Conservation (phyloP, 2,888 invertebrate species). For the Spodoptera littoralis region DNA sequence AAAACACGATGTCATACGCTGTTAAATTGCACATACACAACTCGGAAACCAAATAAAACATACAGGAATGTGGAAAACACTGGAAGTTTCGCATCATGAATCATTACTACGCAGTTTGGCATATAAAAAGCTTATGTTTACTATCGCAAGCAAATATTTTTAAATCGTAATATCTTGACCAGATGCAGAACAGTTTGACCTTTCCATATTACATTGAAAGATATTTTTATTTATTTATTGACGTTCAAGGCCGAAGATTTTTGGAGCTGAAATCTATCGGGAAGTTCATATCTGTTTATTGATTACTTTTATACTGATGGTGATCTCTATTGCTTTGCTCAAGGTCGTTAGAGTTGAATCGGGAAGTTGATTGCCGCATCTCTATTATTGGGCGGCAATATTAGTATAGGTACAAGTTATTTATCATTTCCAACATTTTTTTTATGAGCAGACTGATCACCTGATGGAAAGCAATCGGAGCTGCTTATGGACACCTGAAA, state of each 20-base stretch:
- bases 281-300: constrained; percentile 8
- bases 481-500: too few relatives aligned
- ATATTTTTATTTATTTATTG: constrained; percentile 53
- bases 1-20: too few relatives aligned
- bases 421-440: too few relatives aligned
- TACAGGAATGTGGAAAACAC: constrained; percentile 14
- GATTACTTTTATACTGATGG: too few relatives aligned
- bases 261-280: constrained; percentile 2
- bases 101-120: constrained; percentile 48
- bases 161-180: constrained; percentile 40
- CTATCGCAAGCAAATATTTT: constrained; percentile 43
- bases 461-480: too few relatives aligned
- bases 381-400: too few relatives aligned
- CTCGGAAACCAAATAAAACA: neutral
- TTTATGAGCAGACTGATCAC: too few relatives aligned
- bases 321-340: too few relatives aligned
- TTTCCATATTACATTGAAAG: constrained; percentile 32
- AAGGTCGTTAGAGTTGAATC: too few relatives aligned
- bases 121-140: constrained; percentile 53
- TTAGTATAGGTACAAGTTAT: too few relatives aligned
- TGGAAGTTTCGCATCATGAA: constrained; percentile 32
- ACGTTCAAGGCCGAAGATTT: constrained; percentile 30
- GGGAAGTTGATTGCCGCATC: too few relatives aligned
- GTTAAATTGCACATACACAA: too few relatives aligned
- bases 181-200: constrained; percentile 39